phyloP scores from a whole-genome alignment of 2,113 vertebrate genomes.

The Redunca redunca region DNA sequence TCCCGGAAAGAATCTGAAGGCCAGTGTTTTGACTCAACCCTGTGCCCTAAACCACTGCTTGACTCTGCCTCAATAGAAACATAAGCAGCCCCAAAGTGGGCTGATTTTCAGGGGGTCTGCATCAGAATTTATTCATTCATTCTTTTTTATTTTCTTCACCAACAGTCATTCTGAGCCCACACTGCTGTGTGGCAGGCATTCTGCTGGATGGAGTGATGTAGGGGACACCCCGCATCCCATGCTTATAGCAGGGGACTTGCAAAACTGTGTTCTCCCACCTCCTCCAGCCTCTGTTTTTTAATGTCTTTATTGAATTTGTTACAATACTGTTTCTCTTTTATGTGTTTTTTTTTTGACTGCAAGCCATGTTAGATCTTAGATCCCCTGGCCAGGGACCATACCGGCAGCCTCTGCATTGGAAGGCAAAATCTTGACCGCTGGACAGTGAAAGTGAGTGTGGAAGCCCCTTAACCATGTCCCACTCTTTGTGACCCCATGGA shows the following conservation, averaged over 20 bases:
- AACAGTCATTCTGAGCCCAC: neutral
- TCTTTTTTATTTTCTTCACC: neutral
- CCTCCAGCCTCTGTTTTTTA: neutral
- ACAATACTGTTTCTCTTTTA: neutral
- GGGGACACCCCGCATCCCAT: fast-evolving
- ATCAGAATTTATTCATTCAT: neutral
- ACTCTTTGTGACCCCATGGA: neutral
- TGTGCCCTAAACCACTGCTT: neutral
- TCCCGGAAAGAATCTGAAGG: neutral
- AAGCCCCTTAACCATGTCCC: neutral
- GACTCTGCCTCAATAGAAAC: neutral
- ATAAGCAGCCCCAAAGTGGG: fast-evolving
- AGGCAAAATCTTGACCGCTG: neutral
- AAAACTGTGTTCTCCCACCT: neutral
- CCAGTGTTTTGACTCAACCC: neutral
- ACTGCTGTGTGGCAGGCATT: neutral
- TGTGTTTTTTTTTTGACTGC: neutral
- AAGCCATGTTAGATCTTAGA: neutral
- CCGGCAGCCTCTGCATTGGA: neutral
- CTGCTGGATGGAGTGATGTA: no score
- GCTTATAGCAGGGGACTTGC: fast-evolving
- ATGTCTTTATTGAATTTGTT: neutral
- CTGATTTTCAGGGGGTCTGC: neutral
- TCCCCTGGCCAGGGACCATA: neutral
- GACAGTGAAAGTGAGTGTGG: neutral